Conservation (phyloP, 1,140 invertebrate species). For the Drosophila pachea region DNA sequence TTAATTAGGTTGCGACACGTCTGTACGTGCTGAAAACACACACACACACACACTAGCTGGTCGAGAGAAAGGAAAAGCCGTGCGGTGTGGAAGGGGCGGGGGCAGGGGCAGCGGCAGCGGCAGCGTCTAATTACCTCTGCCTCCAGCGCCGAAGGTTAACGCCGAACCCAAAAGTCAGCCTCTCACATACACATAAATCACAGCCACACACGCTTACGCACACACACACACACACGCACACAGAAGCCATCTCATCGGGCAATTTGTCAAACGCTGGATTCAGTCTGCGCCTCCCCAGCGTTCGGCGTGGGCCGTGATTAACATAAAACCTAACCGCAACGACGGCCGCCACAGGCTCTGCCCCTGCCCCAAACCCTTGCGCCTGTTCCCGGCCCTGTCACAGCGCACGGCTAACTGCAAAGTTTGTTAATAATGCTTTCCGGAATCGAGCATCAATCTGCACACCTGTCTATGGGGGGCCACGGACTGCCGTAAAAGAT, state of each 20-base stretch:
- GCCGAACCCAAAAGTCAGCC: constrained; percentile 9
- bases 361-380: too few relatives aligned
- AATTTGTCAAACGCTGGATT: constrained; percentile 66
- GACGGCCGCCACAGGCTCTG: too few relatives aligned
- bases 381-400: too few relatives aligned
- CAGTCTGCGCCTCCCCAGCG: constrained; percentile 16
- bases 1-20: constrained; percentile 76
- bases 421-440: constrained; percentile 66
- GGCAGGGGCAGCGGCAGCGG: constrained; percentile 8
- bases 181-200: constrained; percentile 61
- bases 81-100: too few relatives aligned
- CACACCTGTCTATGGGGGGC: constrained; percentile 45
- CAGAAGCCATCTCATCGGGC: constrained; percentile 34
- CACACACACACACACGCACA: constrained; percentile 28
- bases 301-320: constrained; percentile 58
- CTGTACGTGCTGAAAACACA: constrained; percentile 67
- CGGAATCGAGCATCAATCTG: constrained; percentile 37
- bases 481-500: constrained; percentile 62
- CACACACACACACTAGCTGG: too few relatives aligned
- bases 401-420: constrained; percentile 63
- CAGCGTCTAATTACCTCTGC: constrained; percentile 63
- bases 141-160: constrained; percentile 26
- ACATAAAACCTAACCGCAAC: constrained; percentile 53
- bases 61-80: constrained; percentile 40
- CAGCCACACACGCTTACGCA: constrained; percentile 24